phyloP scores from a whole-genome alignment of 2,113 vertebrate species.

The Eptesicus fuscus region DNA sequence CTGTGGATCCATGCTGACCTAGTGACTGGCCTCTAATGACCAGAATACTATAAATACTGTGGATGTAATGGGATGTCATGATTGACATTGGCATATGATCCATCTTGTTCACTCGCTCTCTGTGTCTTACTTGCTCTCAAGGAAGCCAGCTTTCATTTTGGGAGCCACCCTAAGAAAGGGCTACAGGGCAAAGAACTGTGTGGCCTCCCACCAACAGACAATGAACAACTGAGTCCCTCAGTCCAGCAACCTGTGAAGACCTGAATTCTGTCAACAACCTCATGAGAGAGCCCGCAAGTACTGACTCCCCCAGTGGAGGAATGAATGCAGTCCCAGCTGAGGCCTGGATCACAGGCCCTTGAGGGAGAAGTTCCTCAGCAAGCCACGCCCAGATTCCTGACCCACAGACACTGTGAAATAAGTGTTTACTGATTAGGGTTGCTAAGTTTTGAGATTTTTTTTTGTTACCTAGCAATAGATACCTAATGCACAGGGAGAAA shows the following conservation, averaged over 20 bases:
- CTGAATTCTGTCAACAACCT: background rate
- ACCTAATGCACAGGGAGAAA: background rate
- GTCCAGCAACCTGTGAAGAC: background rate
- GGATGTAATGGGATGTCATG: background rate
- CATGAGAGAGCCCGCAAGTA: accelerated
- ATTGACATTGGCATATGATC: background rate
- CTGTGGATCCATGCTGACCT: background rate
- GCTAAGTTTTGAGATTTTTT: background rate
- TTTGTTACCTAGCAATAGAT: background rate
- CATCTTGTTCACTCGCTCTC: background rate
- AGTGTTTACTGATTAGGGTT: background rate
- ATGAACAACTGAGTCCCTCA: background rate
- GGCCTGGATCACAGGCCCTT: background rate
- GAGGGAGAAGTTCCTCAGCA: background rate
- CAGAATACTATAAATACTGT: background rate
- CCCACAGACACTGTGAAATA: background rate
- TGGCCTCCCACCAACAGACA: background rate
- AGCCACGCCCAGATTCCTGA: background rate
- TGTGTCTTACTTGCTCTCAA: background rate
- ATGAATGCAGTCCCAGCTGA: background rate
- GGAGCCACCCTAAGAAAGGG: background rate
- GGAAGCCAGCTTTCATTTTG: background rate
- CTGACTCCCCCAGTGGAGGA: too few relatives aligned
- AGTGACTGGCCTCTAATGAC: background rate
- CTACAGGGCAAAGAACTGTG: background rate